phyloP scores from a whole-genome alignment of 1,140 invertebrate genomes.

The Chymomyza costata region DNA sequence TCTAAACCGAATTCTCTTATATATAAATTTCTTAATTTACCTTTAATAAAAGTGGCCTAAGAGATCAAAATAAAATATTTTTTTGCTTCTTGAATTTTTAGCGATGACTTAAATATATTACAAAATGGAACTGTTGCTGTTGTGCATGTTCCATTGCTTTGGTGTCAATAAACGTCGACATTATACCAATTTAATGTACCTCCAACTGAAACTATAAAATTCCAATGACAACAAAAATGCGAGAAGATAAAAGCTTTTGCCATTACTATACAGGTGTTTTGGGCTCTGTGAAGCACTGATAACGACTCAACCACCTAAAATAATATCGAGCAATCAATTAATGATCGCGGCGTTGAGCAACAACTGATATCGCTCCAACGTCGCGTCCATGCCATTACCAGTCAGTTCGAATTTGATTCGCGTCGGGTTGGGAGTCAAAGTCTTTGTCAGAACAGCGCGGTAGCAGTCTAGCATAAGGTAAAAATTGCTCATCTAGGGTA shows the following conservation, averaged over 20 bases:
- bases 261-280: constrained; percentile 28
- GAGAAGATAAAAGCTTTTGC: constrained; percentile 57
- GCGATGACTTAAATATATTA: no score
- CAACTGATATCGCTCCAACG: constrained; percentile 44
- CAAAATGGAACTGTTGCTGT: no score
- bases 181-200: no score
- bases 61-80: no score
- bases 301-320: constrained; percentile 27
- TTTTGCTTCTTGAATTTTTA: no score
- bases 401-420: constrained; percentile 63
- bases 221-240: no score
- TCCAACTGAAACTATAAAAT: no score
- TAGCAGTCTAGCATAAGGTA: constrained; percentile 20
- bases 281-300: constrained; percentile 18
- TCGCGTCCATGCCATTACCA: constrained; percentile 31
- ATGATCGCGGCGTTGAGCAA: constrained; percentile 28
- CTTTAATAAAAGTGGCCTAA: no score
- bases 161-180: no score
- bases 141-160: no score
- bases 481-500: constrained; percentile 27
- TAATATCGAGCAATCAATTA: constrained; percentile 67
- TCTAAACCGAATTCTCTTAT: no score
- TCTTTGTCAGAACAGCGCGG: constrained; percentile 20
- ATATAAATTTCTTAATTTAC: no score
- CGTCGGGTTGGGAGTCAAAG: constrained; percentile 52